These are phyloP conservation scores for Vulpes ferrilata DNA, from an alignment of 2,113 vertebrate species.

Conservation along the genomic window DNA sequence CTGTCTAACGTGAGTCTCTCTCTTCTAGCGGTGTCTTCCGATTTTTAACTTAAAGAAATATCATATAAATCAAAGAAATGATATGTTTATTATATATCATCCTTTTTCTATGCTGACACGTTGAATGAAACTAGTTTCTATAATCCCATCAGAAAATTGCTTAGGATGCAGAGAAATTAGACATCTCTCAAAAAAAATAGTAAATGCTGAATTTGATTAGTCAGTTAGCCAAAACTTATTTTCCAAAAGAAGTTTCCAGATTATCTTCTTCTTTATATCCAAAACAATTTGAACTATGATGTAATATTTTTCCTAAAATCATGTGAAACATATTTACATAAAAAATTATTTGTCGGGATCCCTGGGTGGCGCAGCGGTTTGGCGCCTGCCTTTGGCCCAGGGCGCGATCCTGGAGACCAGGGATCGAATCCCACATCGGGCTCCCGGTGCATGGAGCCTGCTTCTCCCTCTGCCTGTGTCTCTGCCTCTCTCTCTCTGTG, in stretches of 20 bases:
- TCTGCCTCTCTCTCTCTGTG: too few relatives aligned
- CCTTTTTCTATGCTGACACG: not conserved
- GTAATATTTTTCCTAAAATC: slow-evolving; percentile 15
- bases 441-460: too few relatives aligned
- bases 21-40: too few relatives aligned
- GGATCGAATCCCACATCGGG: too few relatives aligned
- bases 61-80: not conserved
- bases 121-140: not conserved
- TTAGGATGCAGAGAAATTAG: not conserved
- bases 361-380: too few relatives aligned
- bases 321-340: not conserved
- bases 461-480: too few relatives aligned
- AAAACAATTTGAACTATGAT: slow-evolving; percentile 9
- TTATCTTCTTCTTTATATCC: not conserved
- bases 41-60: too few relatives aligned
- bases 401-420: too few relatives aligned
- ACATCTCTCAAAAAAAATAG: not conserved
- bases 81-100: not conserved
- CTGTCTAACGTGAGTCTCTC: too few relatives aligned
- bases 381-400: too few relatives aligned
- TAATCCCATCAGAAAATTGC: not conserved
- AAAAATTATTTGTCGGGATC: not conserved
- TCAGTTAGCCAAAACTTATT: not conserved
- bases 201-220: slow-evolving; percentile 9
- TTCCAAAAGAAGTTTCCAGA: not conserved